A percentile compares a stretch with the other conserved stretches of the same genome.
phyloP scores from a whole-genome alignment of 2,113 vertebrate species.

The Podarcis cretensis region DNA sequence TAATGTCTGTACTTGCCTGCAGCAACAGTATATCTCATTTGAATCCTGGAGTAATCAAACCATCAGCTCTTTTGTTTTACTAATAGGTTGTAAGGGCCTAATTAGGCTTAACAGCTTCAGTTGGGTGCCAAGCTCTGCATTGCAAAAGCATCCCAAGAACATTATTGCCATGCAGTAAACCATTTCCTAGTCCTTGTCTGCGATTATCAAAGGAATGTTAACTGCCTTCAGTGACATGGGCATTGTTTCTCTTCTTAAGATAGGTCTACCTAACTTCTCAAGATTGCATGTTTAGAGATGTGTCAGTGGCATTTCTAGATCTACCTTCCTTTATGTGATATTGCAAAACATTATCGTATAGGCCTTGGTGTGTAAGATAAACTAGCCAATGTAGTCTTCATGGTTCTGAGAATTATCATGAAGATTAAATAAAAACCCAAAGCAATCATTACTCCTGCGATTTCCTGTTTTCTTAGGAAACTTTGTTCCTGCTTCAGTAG shows the following conservation, averaged over 20 bases:
- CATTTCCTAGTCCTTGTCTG: slow-evolving; percentile 21
- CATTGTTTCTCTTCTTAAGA: neutral
- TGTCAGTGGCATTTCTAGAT: neutral
- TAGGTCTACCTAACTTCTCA: neutral
- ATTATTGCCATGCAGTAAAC: slow-evolving; percentile 43
- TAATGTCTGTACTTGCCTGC: neutral
- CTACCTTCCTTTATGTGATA: neutral
- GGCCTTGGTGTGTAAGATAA: neutral
- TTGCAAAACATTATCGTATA: neutral
- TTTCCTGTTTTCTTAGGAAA: neutral
- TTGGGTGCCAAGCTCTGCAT: slow-evolving; percentile 52
- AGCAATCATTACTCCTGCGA: neutral
- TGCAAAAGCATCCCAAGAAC: slow-evolving; percentile 56
- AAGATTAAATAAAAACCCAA: neutral
- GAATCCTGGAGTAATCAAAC: slow-evolving; percentile 56
- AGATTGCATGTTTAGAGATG: neutral
- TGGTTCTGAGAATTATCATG: neutral
- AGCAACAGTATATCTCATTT: slow-evolving; percentile 47
- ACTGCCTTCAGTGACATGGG: neutral
- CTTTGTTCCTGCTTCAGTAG: neutral
- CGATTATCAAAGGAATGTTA: slow-evolving; percentile 30
- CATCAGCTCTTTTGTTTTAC: slow-evolving; percentile 63
- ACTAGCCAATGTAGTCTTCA: neutral
- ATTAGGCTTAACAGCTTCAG: slow-evolving; percentile 63
- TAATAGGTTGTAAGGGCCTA: slow-evolving; percentile 57